Evolutionary conservation across 2,888 invertebrate species (phyloP).

Genomic region (Lapara coniferarum): DNA sequence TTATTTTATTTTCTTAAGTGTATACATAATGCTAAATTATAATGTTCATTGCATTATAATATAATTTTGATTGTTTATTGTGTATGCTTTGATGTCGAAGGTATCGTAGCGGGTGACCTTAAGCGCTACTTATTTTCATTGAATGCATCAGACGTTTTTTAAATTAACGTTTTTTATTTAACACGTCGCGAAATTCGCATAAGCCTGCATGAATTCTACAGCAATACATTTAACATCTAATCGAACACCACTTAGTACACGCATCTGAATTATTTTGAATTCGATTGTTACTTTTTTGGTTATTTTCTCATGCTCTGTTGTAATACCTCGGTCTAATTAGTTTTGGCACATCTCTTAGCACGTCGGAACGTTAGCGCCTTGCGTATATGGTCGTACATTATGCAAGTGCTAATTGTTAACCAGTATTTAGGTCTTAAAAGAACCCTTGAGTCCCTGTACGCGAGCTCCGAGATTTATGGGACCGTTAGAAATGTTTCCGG

Average conservation of each 20-base stretch:
- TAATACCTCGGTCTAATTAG: constrained; percentile 70
- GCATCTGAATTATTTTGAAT: constrained; percentile 48
- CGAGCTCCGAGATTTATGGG: neutral
- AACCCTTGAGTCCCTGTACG: constrained; percentile 5
- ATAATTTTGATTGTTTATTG: neutral
- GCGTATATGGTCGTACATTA: constrained; percentile 39
- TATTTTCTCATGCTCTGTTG: constrained; percentile 29
- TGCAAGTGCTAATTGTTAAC: constrained; percentile 51
- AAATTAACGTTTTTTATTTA: no score
- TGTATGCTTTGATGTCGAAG: neutral
- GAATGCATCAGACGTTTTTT: neutral
- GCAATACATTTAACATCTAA: constrained; percentile 32
- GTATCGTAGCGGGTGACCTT: neutral
- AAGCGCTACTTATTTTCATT: neutral
- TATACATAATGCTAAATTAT: no score
- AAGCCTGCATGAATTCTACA: neutral
- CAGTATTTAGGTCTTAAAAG: constrained; percentile 26
- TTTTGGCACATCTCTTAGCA: constrained; percentile 66
- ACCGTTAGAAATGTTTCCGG: neutral
- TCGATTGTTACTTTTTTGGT: constrained; percentile 56
- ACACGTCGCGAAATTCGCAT: no score
- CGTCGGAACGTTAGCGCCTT: constrained; percentile 58
- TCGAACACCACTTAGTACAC: constrained; percentile 35
- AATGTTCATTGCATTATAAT: no score
- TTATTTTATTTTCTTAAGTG: no score